These are phyloP conservation scores for Phortica magna DNA, from an alignment of 2,888 invertebrate genomes.

Conservation along the genomic window DNA sequence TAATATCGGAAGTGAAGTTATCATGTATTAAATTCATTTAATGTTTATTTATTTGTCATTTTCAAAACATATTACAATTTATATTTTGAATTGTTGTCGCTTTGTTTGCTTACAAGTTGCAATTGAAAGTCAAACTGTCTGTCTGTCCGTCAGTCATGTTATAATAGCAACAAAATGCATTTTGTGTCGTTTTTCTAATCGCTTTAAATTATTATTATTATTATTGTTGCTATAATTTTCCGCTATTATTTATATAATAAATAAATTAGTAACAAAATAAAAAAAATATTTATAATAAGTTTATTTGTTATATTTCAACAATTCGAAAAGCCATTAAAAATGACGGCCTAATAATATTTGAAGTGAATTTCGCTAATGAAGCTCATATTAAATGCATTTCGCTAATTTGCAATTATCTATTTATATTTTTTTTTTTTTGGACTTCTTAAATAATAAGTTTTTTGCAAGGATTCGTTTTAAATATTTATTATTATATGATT, in stretches of 20 bases:
- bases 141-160: not conserved
- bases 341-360: not conserved
- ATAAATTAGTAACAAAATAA: not conserved
- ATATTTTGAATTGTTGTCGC: not conserved
- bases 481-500: too few species aligned
- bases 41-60: not conserved
- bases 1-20: not conserved
- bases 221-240: not conserved
- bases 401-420: not conserved
- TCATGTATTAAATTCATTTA: not conserved
- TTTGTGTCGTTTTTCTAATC: too few species aligned
- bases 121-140: not conserved
- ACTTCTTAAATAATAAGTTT: not conserved
- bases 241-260: not conserved
- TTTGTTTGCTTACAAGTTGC: slow-evolving; percentile 3
- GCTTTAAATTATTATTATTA: not conserved
- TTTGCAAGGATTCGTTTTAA: too few species aligned
- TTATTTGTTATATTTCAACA: not conserved
- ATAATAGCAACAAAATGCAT: too few species aligned
- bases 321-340: not conserved
- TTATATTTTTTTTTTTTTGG: not conserved
- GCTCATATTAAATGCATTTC: not conserved
- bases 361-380: not conserved
- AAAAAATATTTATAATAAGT: too few species aligned
- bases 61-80: not conserved